A percentile compares a stretch with the other conserved stretches of the same genome.
Conservation (phyloP, 2,797 vertebrate species). For the Aphelocoma californica region DNA sequence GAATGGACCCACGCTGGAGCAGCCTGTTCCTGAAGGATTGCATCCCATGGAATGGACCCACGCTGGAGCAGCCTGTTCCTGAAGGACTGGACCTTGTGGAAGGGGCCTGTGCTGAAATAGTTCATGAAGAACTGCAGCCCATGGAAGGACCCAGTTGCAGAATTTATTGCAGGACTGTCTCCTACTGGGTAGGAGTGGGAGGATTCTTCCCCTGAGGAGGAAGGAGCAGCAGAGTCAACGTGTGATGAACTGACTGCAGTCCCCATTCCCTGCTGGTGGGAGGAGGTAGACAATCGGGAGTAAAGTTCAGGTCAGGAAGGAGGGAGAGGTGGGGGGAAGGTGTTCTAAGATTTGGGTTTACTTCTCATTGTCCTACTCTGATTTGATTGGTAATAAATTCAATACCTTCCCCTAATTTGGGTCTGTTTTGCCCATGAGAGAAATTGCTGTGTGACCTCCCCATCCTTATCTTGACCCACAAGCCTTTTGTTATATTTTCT, state of each 20-base stretch:
- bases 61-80: too few relatives aligned
- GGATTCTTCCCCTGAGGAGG: not conserved
- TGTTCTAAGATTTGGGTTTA: not conserved
- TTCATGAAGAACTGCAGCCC: not conserved
- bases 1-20: too few relatives aligned
- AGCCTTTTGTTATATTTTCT: not conserved
- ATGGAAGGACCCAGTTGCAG: not conserved
- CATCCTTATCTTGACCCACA: not conserved
- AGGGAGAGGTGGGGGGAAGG: not conserved
- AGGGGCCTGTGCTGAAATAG: not conserved
- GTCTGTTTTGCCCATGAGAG: not conserved
- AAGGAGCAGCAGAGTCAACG: not conserved
- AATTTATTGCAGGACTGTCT: not conserved
- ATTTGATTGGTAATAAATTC: not conserved
- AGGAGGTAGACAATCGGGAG: not conserved
- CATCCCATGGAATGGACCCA: too few relatives aligned
- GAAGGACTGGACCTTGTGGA: too few relatives aligned
- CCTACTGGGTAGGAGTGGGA: not conserved
- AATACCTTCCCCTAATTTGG: not conserved
- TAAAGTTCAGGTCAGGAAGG: not conserved
- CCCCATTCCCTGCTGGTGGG: not conserved
- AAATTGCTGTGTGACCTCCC: not conserved
- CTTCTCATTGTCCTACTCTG: not conserved
- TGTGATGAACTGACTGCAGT: not conserved
- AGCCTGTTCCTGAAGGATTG: too few relatives aligned